A percentile compares a stretch with the other conserved stretches of the same genome.
These are phyloP conservation scores for Ceratina australensis DNA, from an alignment of 1,140 invertebrate genomes.

Conservation along the genomic window DNA sequence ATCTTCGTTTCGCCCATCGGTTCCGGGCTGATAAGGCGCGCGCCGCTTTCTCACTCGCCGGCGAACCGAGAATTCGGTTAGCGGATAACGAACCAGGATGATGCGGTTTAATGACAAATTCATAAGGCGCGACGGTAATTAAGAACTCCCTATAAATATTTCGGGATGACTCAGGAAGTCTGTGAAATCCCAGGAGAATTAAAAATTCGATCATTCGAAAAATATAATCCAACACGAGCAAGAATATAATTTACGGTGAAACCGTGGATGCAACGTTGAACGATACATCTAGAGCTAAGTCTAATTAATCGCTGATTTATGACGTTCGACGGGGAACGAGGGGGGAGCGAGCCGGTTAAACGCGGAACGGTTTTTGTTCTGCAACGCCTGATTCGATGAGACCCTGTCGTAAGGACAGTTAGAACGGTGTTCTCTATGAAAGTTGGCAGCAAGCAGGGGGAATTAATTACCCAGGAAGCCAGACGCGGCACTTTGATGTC, in stretches of 20 bases:
- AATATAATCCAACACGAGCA: no score
- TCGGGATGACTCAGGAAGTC: no score
- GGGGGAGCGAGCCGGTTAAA: background rate
- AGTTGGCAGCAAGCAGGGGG: constrained; percentile 45
- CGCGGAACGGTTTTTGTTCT: background rate
- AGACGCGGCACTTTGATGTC: constrained; percentile 68
- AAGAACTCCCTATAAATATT: background rate
- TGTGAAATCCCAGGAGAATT: no score
- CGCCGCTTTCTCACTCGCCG: background rate
- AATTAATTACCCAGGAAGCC: constrained; percentile 73
- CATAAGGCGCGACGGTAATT: background rate
- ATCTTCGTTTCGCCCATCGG: constrained; percentile 13
- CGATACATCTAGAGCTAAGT: background rate
- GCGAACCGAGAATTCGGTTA: background rate
- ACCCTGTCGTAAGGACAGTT: constrained; percentile 14
- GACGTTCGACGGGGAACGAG: no score
- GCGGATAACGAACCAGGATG: background rate
- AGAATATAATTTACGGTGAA: no score
- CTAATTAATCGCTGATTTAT: constrained; percentile 9
- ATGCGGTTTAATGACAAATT: constrained; percentile 5
- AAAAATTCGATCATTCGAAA: no score
- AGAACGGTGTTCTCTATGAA: constrained; percentile 23
- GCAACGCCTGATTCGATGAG: constrained; percentile 15
- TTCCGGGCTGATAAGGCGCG: background rate
- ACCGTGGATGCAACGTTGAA: no score